A percentile compares a stretch with the other conserved stretches of the same genome.
These are phyloP conservation scores for Drosophila triauraria DNA, from an alignment of 1,140 invertebrate genomes.

Conservation along the genomic window DNA sequence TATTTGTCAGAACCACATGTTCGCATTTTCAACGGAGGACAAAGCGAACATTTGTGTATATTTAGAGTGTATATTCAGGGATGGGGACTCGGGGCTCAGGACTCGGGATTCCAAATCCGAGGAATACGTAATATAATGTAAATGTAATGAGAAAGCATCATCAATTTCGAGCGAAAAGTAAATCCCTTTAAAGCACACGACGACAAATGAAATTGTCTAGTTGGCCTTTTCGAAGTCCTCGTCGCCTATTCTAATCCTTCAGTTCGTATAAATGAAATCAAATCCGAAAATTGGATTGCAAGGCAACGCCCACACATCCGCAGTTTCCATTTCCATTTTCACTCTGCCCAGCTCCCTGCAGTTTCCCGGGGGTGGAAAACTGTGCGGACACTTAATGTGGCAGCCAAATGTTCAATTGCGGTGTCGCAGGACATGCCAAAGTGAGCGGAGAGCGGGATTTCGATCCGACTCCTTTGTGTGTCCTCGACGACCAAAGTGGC, in stretches of 20 bases:
- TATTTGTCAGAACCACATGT: constrained; percentile 57
- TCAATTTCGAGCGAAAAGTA: constrained; percentile 61
- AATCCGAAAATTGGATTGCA: constrained; percentile 82
- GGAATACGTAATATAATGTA: constrained; percentile 75
- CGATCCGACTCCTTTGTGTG: constrained; percentile 54
- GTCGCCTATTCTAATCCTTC: constrained; percentile 72
- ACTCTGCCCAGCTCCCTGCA: constrained; percentile 10
- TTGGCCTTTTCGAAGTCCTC: constrained; percentile 58
- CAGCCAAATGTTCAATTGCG: constrained; percentile 83
- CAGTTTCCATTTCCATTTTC: constrained; percentile 12
- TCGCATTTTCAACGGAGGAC: constrained; percentile 43
- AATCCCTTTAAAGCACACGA: constrained; percentile 77
- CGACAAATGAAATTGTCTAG: constrained; percentile 77
- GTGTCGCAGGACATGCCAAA: constrained; percentile 80
- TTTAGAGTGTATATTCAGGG: constrained; percentile 9
- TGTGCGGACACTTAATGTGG: constrained; percentile 61
- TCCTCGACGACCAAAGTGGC: constrained; percentile 32
- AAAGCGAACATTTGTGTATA: constrained; percentile 49
- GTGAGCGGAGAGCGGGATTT: constrained; percentile 72
- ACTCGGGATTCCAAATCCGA: neutral
- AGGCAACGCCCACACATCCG: constrained; percentile 77
- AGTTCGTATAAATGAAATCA: constrained; percentile 76
- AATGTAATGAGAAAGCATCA: constrained; percentile 83
- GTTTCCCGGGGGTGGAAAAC: constrained; percentile 35
- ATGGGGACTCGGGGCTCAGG: neutral